These are phyloP conservation scores for Gnatocerus cornutus DNA, from an alignment of 2,888 invertebrate species.

Conservation along the genomic window DNA sequence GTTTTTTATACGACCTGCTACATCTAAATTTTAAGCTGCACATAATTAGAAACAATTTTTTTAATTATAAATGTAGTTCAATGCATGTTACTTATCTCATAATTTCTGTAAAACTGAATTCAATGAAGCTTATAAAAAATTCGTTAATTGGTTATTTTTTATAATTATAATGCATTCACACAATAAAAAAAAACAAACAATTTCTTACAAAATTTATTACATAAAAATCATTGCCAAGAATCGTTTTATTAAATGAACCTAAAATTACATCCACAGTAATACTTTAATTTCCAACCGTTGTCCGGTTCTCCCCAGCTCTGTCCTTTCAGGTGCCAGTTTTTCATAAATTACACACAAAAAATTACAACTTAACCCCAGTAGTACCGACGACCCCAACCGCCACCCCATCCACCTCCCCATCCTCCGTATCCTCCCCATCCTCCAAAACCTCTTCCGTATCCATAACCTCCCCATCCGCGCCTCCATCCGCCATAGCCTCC, in stretches of 20 bases:
- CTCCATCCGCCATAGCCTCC: slow-evolving; percentile 50
- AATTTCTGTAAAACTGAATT: too few species aligned
- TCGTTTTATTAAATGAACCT: background rate
- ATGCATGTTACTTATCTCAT: too few species aligned
- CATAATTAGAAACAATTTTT: too few species aligned
- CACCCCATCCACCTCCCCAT: slow-evolving; percentile 49
- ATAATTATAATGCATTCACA: too few species aligned
- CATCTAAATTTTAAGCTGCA: too few species aligned
- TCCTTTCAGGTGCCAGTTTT: slow-evolving; percentile 18
- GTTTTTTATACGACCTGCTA: too few species aligned
- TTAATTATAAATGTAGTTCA: too few species aligned
- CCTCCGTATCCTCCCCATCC: slow-evolving; percentile 44
- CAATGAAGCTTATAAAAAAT: too few species aligned
- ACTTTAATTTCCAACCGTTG: slow-evolving; percentile 6
- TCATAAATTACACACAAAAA: slow-evolving; percentile 5
- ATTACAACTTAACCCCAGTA: slow-evolving; percentile 42
- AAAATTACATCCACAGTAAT: slow-evolving; percentile 12
- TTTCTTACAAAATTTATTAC: background rate
- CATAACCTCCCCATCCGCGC: slow-evolving; percentile 45
- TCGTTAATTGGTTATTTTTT: too few species aligned
- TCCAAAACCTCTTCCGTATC: slow-evolving; percentile 37
- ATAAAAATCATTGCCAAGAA: too few species aligned
- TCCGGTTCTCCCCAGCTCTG: background rate
- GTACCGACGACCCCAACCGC: slow-evolving; percentile 48
- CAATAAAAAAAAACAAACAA: background rate